A percentile compares a stretch with the other conserved stretches of the same genome.
Conservation (phyloP, 2,888 invertebrate genomes). For the Aspidiotus destructor region DNA sequence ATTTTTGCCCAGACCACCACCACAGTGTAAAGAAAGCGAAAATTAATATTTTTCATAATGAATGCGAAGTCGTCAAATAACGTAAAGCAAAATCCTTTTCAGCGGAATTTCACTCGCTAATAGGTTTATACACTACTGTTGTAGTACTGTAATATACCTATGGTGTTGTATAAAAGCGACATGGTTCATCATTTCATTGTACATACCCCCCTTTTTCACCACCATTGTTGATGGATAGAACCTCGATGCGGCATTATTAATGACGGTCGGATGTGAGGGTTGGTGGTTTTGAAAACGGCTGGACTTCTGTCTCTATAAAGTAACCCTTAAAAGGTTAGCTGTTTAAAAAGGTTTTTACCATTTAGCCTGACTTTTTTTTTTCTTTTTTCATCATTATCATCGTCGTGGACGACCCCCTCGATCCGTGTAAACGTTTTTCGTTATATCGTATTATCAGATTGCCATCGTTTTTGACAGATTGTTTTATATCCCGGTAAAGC, state of each 20-base stretch:
- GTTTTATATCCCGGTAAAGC: neutral
- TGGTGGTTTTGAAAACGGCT: slow-evolving; percentile 2
- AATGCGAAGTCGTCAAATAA: too few relatives aligned
- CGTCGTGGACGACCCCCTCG: neutral
- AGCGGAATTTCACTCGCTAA: neutral
- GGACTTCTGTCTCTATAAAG: neutral
- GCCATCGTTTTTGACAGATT: slow-evolving; percentile 3
- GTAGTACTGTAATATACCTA: neutral
- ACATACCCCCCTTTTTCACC: neutral
- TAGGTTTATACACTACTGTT: neutral
- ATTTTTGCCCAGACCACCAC: too few relatives aligned
- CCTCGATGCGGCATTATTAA: neutral
- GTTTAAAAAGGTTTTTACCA: slow-evolving; percentile 3
- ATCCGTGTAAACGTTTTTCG: neutral
- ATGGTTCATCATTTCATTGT: neutral
- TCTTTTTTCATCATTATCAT: neutral
- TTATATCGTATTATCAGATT: neutral
- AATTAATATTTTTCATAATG: too few relatives aligned
- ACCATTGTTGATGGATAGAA: neutral
- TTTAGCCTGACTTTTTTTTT: neutral
- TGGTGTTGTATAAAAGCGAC: neutral
- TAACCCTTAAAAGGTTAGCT: slow-evolving; percentile 4
- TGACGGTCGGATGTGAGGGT: slow-evolving; percentile 2
- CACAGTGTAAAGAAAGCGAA: too few relatives aligned
- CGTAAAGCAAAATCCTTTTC: neutral